Evolutionary conservation across 2,113 vertebrate species (phyloP), one percentile per base, ranked within the genome.

Genomic region (Halcyon senegalensis): DNA sequence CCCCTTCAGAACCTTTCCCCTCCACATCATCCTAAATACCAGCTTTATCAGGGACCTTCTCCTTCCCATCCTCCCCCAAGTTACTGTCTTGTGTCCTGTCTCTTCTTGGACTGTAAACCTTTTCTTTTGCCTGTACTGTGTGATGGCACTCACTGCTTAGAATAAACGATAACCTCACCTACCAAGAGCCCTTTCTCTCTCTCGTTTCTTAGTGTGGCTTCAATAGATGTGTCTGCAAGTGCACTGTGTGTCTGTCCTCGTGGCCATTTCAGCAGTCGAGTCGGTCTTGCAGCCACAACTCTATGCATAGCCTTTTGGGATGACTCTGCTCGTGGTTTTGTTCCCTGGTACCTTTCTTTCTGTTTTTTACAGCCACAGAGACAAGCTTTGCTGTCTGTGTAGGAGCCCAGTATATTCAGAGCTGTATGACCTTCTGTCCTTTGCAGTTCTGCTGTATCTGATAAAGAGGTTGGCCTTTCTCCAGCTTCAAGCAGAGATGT

Each of bases 91-190:
- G 0, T 78, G 72, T 93, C 70, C 27, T 51, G 48, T 95, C 78
- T 95, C 63, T 74, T 74, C 35, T 83, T 51, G 35, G 56, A 82
- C 73, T 93, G 74, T 94, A 81, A 94, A 11, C 19, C 51, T 72
- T 74, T 51, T 58, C 37, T 31, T 93, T 68, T 66, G 75, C 62
- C 89, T 96, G 83, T 95, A 94, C 58, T 15, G 51, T 95, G 90
- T 12, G 5, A 48, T 76, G 37, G 20, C 13, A 4, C 41, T 64
- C 83, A 68, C 46, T 60, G 33, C 21, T 69, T 81, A 20, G 66
- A 96, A 95, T 96, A 97, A 96, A 97, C 9, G 5, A 73, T 84
- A 76, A 76, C 15, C 37, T 93, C 78, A 86, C 73, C 73, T n/a
- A 74, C 55, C 13, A 2, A 53, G 19, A 39, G 80, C 64, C 73